Evolutionary conservation across 2,797 vertebrate genomes (phyloP).

Genomic region (Microctenopoma steveboyesi): DNA sequence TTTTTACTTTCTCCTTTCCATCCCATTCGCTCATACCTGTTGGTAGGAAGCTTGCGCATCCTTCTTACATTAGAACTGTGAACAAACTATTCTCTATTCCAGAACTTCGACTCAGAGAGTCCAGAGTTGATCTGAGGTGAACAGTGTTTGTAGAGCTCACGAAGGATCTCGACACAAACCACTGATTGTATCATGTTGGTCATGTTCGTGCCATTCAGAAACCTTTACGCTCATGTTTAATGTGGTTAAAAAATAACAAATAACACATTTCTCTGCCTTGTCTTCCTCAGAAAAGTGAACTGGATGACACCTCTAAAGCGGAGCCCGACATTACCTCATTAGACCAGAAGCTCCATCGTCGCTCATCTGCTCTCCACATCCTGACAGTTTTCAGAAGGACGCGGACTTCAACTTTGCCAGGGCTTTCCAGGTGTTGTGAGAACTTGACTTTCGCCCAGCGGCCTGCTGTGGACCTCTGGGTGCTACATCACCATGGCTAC

Average conservation of each 20-base stretch:
- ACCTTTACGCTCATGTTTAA: slow-evolving; percentile 20
- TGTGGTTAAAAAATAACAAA: slow-evolving; percentile 24
- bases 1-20: slow-evolving; percentile 50
- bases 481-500: slow-evolving; percentile 85
- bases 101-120: slow-evolving; percentile 31
- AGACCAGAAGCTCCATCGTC: slow-evolving; percentile 20
- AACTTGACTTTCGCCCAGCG: slow-evolving; percentile 26
- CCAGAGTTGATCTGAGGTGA: slow-evolving; percentile 58
- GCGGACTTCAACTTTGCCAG: slow-evolving; percentile 29
- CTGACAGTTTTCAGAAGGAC: slow-evolving; percentile 43
- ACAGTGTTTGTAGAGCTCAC: slow-evolving; percentile 40
- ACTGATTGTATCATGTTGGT: slow-evolving; percentile 24
- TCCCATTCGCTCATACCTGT: slow-evolving; percentile 59
- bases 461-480: slow-evolving; percentile 68
- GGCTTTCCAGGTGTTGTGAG: slow-evolving; percentile 55
- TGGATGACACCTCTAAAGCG: slow-evolving; percentile 52
- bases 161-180: slow-evolving; percentile 23
- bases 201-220: not conserved
- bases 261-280: slow-evolving; percentile 40
- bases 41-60: slow-evolving; percentile 46
- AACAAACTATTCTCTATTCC: slow-evolving; percentile 43
- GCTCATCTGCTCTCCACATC: slow-evolving; percentile 30
- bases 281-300: slow-evolving; percentile 56
- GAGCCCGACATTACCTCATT: slow-evolving; percentile 32
- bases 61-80: slow-evolving; percentile 46